These are phyloP conservation scores for Tetramorium parvispinum DNA, from an alignment of 1,140 invertebrate genomes.

Conservation along the genomic window DNA sequence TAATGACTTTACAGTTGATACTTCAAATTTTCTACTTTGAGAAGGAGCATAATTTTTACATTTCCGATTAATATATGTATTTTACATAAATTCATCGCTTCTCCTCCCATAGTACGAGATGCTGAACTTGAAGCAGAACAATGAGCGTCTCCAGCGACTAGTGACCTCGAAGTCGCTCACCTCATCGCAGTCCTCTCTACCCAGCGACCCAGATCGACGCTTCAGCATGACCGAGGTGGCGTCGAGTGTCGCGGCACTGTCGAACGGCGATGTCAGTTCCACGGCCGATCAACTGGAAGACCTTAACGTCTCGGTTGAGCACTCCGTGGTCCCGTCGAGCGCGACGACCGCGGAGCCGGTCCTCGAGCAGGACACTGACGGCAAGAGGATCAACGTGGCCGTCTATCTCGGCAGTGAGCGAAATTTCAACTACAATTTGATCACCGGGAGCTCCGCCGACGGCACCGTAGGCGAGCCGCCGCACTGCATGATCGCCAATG, in stretches of 20 bases:
- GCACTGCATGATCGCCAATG: conserved; percentile 92
- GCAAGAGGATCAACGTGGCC: conserved; percentile 93
- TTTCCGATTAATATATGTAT: not conserved
- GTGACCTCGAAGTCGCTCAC: conserved; percentile 93
- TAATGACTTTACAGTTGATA: not conserved
- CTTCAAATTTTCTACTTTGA: not conserved
- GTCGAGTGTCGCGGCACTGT: conserved; percentile 82
- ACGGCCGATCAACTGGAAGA: conserved; percentile 85
- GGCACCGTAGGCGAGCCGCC: conserved; percentile 87
- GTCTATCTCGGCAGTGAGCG: conserved; percentile 94
- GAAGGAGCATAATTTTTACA: not conserved
- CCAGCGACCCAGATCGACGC: conserved; percentile 86
- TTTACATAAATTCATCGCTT: not conserved
- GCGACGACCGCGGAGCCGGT: conserved; percentile 87
- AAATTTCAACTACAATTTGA: conserved; percentile 88
- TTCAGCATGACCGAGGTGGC: conserved; percentile 87
- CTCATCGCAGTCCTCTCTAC: conserved; percentile 92
- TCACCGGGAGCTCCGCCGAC: conserved; percentile 71
- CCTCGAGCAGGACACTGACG: conserved; percentile 91
- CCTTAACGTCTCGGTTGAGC: conserved; percentile 85
- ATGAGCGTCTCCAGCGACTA: conserved; percentile 95
- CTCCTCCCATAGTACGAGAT: conserved; percentile 94
- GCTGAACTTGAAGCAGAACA: conserved; percentile 98
- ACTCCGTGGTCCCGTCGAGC: conserved; percentile 83
- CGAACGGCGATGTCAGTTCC: conserved; percentile 81